phyloP scores from a whole-genome alignment of 2,888 invertebrate species.

The Metacarcinus magister region DNA sequence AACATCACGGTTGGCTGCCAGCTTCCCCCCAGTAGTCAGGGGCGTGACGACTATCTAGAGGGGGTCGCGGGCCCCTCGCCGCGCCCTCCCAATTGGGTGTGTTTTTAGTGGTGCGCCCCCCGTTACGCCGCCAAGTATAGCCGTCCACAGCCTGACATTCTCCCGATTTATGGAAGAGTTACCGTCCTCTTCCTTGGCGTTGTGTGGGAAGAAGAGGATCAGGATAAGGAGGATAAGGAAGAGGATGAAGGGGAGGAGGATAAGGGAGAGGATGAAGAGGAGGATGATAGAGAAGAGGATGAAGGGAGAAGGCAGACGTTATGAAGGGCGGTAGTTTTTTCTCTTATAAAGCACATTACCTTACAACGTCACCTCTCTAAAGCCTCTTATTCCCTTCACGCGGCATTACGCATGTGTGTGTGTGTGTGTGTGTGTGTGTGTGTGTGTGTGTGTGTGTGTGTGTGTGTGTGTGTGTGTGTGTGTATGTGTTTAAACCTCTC shows the following conservation, averaged over 20 bases:
- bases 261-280: not conserved
- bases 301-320: not conserved
- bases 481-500: not conserved
- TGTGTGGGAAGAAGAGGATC: not conserved
- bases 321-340: not conserved
- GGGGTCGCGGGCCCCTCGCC: constrained; percentile 59
- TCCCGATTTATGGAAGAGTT: constrained; percentile 53
- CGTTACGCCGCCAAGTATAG: constrained; percentile 65
- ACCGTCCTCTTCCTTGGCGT: not conserved
- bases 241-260: not conserved
- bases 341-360: not conserved
- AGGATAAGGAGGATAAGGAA: not conserved
- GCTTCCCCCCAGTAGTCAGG: constrained; percentile 62
- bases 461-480: not conserved
- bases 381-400: not conserved
- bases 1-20: constrained; percentile 68
- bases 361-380: not conserved
- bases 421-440: not conserved
- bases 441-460: too few relatives aligned
- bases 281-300: not conserved
- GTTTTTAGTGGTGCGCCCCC: constrained; percentile 74
- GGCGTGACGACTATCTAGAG: constrained; percentile 68
- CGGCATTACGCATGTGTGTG: not conserved
- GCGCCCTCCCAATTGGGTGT: constrained; percentile 43
- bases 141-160: constrained; percentile 50